Conservation (phyloP, 2,888 invertebrate species). For the Bombyx huttoni region DNA sequence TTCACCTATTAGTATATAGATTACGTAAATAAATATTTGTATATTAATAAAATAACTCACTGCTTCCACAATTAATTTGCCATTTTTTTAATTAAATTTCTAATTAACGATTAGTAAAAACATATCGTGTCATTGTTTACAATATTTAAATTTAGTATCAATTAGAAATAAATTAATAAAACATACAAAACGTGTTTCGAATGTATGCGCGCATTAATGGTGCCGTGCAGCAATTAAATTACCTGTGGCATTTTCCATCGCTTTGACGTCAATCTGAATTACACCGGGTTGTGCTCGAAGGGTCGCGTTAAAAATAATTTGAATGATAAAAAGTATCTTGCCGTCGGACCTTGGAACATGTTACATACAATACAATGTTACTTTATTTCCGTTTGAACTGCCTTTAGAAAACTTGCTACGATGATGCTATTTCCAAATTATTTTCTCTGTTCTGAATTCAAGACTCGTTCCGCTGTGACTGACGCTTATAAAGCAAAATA, state of each 20-base stretch:
- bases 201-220: neutral
- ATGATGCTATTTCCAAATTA: no score
- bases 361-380: neutral
- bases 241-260: constrained; percentile 10
- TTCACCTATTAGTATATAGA: no score
- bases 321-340: neutral
- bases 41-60: neutral
- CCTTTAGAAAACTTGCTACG: no score
- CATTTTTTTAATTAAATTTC: neutral
- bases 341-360: neutral
- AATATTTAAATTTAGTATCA: neutral
- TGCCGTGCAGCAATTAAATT: neutral
- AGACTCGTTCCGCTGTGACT: no score
- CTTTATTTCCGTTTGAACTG: neutral
- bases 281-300: neutral
- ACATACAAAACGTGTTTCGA: neutral
- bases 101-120: neutral
- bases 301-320: neutral
- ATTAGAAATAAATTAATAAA: neutral
- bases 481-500: no score
- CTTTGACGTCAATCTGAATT: constrained; percentile 11
- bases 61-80: neutral
- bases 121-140: neutral
- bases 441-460: no score
- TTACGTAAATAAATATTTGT: neutral